Conservation (phyloP, 2,888 invertebrate species). For the Lasioglossum lativentre region DNA sequence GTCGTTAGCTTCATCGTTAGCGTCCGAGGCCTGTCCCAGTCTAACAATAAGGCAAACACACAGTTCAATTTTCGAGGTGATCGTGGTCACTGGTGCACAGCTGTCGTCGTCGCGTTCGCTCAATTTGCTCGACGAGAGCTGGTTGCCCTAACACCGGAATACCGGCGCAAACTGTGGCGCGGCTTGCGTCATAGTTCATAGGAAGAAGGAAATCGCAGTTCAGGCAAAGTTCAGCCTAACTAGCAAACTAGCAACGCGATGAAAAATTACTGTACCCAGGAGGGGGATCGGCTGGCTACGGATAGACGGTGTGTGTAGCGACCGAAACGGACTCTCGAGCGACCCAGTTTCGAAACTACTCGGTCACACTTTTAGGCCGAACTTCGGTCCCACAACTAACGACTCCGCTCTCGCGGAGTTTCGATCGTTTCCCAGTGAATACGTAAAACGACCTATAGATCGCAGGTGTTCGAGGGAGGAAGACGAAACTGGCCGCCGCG, state of each 20-base stretch:
- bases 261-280: constrained; percentile 1
- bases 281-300: not conserved
- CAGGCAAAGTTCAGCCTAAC: not conserved
- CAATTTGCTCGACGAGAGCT: constrained; percentile 4
- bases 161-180: not conserved
- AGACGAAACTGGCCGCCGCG: constrained; percentile 13
- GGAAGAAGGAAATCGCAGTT: not conserved
- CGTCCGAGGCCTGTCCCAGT: not conserved
- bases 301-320: not conserved
- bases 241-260: not conserved
- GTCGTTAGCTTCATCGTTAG: not conserved
- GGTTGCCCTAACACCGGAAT: not conserved
- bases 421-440: not conserved
- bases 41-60: not conserved
- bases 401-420: not conserved
- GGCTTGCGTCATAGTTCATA: not conserved
- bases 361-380: constrained; percentile 8
- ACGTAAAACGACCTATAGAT: constrained; percentile 6
- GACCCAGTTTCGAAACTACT: constrained; percentile 8
- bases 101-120: not conserved
- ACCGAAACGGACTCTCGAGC: not conserved
- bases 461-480: constrained; percentile 32
- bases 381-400: not conserved
- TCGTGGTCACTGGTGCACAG: not conserved
- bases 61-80: not conserved